Evolutionary conservation across 2,888 invertebrate genomes (phyloP).

Genomic region (Aspidiotus destructor): DNA sequence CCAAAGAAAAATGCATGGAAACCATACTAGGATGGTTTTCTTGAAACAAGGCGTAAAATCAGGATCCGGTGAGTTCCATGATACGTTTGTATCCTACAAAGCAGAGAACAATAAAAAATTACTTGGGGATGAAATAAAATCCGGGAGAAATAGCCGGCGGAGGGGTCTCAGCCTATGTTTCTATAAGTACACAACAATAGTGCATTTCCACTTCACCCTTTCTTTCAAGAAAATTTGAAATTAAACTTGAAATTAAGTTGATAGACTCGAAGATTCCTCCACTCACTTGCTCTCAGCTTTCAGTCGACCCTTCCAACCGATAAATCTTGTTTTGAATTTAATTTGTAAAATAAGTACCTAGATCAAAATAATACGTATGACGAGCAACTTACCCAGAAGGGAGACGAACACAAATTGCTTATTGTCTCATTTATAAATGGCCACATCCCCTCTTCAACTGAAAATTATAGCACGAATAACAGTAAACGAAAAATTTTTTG

Average conservation of each 20-base stretch:
- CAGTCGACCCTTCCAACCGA: too few relatives aligned
- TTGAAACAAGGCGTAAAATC: slow-evolving; percentile 86
- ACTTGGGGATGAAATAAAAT: too few relatives aligned
- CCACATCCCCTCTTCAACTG: not conserved
- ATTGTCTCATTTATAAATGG: not conserved
- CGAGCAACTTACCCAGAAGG: not conserved
- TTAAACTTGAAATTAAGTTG: too few relatives aligned
- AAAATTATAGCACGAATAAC: not conserved
- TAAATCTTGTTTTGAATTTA: not conserved
- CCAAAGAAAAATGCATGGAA: slow-evolving; percentile 78
- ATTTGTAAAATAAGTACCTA: not conserved
- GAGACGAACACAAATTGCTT: not conserved
- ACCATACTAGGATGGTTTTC: slow-evolving; percentile 80
- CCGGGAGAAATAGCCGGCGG: too few relatives aligned
- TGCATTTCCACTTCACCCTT: too few relatives aligned
- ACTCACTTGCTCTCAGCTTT: too few relatives aligned
- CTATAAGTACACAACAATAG: not conserved
- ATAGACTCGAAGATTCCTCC: too few relatives aligned
- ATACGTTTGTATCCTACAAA: slow-evolving; percentile 61
- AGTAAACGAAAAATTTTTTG: too few relatives aligned
- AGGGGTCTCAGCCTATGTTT: not conserved
- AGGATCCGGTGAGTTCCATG: slow-evolving; percentile 77
- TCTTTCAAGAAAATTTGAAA: too few relatives aligned
- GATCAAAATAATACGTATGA: too few relatives aligned
- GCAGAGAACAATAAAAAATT: slow-evolving; percentile 30